Conservation (phyloP, 2,888 invertebrate genomes). For the Bellardia pandia region DNA sequence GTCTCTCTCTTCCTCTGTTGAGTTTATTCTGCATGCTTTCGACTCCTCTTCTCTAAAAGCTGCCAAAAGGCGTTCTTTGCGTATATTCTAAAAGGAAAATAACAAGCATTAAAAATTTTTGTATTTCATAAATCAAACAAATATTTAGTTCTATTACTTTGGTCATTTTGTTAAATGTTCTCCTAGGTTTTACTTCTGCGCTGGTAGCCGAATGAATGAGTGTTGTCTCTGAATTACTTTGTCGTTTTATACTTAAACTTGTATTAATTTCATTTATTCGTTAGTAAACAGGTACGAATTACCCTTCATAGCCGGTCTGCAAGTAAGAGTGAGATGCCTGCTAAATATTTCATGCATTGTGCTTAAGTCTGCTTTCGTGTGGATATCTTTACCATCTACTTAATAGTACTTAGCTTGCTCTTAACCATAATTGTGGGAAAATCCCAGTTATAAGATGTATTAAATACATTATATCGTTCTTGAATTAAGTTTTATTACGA, state of each 20-base stretch:
- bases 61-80: conserved; percentile 50
- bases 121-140: too few species aligned
- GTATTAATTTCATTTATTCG: background rate
- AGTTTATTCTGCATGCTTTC: background rate
- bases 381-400: conserved; percentile 19
- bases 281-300: conserved; percentile 36
- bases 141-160: conserved; percentile 27
- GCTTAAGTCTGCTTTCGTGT: background rate
- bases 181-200: background rate
- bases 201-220: conserved; percentile 9
- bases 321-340: conserved; percentile 5
- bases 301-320: background rate
- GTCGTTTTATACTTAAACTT: conserved; percentile 37
- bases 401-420: background rate
- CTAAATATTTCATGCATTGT: conserved; percentile 12
- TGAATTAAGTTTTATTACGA: conserved; percentile 12
- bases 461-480: conserved; percentile 31
- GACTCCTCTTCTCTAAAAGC: conserved; percentile 34
- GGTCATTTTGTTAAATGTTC: conserved; percentile 10
- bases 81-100: conserved; percentile 34
- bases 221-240: background rate
- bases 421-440: conserved; percentile 44
- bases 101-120: background rate
- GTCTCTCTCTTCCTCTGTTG: too few species aligned
- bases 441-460: conserved; percentile 45